Evolutionary conservation across 1,140 invertebrate species (phyloP), one percentile per base, ranked within the genome.

Genomic region (Meloidogyne exigua): DNA sequence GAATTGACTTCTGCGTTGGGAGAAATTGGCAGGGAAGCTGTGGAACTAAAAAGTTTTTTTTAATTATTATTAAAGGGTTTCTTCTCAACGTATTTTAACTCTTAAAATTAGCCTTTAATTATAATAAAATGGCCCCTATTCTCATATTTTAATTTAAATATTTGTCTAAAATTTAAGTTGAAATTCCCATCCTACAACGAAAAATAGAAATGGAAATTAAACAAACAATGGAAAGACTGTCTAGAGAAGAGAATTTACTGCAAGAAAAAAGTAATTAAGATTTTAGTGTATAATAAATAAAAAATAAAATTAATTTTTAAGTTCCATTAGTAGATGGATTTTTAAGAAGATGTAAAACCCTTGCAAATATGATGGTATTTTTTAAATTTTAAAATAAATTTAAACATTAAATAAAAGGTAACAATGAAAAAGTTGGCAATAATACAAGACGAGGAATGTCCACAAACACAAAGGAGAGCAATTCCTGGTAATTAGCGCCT

Each of bases 371-470:
- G 79, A 80, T 79, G 78, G 71, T 80, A 13, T 4, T 44, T 57
- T 21, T 66, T 32, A 9, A 25, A n/a, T 18, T 10, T 9, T 12
- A 32, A 39, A 13, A 25, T n/a, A n/a, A 49, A 76, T 76, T 32
- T 73, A 23, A 21, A 68, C 13, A 69, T n/a, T 1, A 32, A 21
- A 77, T 76, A 18, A 13, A 76, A 85, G 81, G 85, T 84, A 15
- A 87, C 85, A 36, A 87, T 87, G 85, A 87, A 87, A 70, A 86
- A 87, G 62, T 66, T 86, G 26, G 86, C 86, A 11, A 81, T 87
- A 81, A 82, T 85, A 13, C 84, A 85, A 64, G 84, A 85, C 70
- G 71, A 73, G 23, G 57, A 73, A 18, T 23, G 71, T 18, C 18
- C 66, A 36, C 49, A 62, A 32, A 36, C 10, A 21, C 71, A 23